These are phyloP conservation scores for Dendrocincla tyrannina DNA, from an alignment of 2,797 vertebrate species.

Conservation along the genomic window DNA sequence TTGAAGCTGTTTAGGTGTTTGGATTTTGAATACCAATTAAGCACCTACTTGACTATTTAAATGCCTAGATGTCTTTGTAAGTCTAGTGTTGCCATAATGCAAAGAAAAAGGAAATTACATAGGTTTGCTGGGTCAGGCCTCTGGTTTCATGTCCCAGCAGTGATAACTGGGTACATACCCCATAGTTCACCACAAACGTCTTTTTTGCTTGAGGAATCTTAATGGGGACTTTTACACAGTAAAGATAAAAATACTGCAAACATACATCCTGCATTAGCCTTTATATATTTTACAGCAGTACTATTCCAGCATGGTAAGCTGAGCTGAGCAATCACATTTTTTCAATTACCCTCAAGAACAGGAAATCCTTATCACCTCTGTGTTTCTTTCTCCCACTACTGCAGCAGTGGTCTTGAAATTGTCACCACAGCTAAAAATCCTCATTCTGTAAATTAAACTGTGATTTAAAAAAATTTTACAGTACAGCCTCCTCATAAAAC, in stretches of 20 bases:
- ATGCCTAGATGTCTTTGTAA: neutral
- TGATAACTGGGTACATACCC: neutral
- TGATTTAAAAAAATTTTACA: constrained; percentile 30
- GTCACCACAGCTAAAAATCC: constrained; percentile 37
- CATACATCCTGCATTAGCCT: neutral
- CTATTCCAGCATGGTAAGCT: constrained; percentile 4
- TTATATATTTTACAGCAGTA: constrained; percentile 25
- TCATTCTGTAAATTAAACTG: constrained; percentile 54
- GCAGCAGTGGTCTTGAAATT: constrained; percentile 47
- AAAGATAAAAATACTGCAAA: constrained; percentile 7
- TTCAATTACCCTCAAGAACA: constrained; percentile 13
- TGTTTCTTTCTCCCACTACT: constrained; percentile 22
- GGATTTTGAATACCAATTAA: neutral
- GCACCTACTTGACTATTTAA: neutral
- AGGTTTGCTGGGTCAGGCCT: neutral
- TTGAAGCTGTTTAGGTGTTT: neutral
- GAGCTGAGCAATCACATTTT: constrained; percentile 35
- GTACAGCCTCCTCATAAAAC: constrained; percentile 54
- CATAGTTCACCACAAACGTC: neutral
- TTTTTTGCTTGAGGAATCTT: neutral
- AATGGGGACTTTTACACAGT: neutral
- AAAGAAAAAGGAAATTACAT: neutral
- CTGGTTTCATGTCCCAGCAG: neutral
- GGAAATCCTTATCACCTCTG: constrained; percentile 31
- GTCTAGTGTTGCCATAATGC: neutral